Conservation (phyloP, 2,113 vertebrate species). For the Hystrix cristata region DNA sequence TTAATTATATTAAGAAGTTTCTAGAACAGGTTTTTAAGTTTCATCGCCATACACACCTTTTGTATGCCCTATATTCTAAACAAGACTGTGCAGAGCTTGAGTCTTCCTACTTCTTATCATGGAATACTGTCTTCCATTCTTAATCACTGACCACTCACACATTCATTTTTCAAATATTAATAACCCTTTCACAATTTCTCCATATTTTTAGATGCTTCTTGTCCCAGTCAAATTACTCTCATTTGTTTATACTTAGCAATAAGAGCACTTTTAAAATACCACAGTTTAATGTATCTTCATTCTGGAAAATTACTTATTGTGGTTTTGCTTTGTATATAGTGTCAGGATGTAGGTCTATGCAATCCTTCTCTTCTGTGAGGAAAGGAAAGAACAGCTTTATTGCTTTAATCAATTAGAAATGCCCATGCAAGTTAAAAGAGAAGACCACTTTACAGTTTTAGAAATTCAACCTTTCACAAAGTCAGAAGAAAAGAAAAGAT, state of each 20-base stretch:
- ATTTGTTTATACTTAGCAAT: background rate
- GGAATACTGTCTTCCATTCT: background rate
- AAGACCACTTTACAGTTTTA: conserved; percentile 13
- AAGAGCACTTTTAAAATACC: background rate
- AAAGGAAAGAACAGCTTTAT: background rate
- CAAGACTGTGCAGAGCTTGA: background rate
- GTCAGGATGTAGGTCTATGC: background rate
- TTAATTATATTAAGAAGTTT: conserved; percentile 14
- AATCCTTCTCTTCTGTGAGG: background rate
- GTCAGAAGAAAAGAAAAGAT: conserved; percentile 50
- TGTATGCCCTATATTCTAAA: background rate
- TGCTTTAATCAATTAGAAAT: conserved; percentile 57
- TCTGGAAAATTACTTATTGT: background rate
- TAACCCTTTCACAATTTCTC: background rate
- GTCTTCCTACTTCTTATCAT: background rate
- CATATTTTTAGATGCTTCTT: background rate
- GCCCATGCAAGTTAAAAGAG: background rate
- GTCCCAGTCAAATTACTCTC: background rate
- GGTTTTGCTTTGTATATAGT: background rate
- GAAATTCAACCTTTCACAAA: conserved; percentile 39
- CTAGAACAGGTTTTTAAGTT: background rate
- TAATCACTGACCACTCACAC: background rate
- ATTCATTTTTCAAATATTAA: background rate
- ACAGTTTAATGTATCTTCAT: background rate
- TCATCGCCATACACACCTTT: background rate